Evolutionary conservation across 2,797 vertebrate species (phyloP), one percentile per base, ranked within the genome.

Genomic region (Lateolabrax maculatus): DNA sequence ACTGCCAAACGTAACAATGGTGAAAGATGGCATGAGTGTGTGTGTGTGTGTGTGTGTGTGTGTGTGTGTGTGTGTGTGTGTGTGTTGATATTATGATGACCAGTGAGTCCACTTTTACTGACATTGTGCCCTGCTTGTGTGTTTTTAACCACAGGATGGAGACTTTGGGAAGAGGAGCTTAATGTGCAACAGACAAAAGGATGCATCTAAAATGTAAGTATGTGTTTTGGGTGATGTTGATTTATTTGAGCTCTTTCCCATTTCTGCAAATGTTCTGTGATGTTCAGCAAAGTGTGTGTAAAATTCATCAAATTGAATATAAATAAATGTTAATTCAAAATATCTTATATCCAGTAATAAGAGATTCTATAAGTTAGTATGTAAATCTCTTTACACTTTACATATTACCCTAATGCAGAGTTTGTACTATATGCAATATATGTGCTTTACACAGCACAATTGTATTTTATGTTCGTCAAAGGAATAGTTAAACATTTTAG

Each of bases 191-290:
- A n/a, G 37, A 83, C 9, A 65, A 18, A 77, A 58, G 53, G 83
- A 85, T 83, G 76, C 52, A 75, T 77, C 69, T 70, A n/a, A 83
- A 89, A 85, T 87, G 93, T 93, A 89, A 93, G 93, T 89, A 21
- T 16, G n/a, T 60, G 21, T 3, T 65, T 48, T 34, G 0, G 1
- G 39, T 19, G n/a, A 48, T 19, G 6, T 46, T 12, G 48, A 64
- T 62, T 29, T 58, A 19, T 46, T 52, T 56, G 9, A 9, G 52
- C 13, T 44, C 12, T 41, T 19, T 57, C 10, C 15, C 56, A 8
- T 49, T 34, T 29, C 10, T 37, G 19, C 29, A 36, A 15, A n/a
- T 68, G 29, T 27, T 31, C n/a, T n/a, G n/a, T n/a, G n/a, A n/a
- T n/a, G n/a, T n/a, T n/a, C n/a, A n/a, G n/a, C 0, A 1, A n/a